Evolutionary conservation across 2,113 vertebrate species (phyloP).

Genomic region (Columbina picui): DNA sequence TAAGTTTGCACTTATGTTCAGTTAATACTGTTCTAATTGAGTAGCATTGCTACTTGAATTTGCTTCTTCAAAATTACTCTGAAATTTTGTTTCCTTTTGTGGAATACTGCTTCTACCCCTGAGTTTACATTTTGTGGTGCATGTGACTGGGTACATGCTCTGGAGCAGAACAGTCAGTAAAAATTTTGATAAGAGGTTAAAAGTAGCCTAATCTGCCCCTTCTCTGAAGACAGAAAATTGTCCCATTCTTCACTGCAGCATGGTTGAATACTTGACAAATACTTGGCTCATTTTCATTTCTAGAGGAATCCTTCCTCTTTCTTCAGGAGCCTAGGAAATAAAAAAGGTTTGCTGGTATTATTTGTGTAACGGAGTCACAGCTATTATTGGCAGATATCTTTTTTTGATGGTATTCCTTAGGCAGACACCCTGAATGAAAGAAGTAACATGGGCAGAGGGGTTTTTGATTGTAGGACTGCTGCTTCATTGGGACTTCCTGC

Average conservation of each 20-base stretch:
- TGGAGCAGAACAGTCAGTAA: background rate
- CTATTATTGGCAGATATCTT: background rate
- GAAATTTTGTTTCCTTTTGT: background rate
- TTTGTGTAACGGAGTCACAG: background rate
- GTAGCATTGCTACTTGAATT: background rate
- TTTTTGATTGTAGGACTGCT: background rate
- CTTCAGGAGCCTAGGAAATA: background rate
- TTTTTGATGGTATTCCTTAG: background rate
- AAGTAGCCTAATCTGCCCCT: background rate
- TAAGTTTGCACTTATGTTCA: background rate
- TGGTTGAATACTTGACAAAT: background rate
- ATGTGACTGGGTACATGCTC: background rate
- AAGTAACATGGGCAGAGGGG: background rate
- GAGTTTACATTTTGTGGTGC: background rate
- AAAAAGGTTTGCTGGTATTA: background rate
- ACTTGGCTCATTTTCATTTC: background rate
- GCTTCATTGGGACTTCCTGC: background rate
- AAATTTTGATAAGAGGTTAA: background rate
- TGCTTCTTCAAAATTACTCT: background rate
- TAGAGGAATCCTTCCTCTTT: background rate
- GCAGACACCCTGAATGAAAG: background rate
- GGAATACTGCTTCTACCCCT: background rate
- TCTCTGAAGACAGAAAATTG: background rate
- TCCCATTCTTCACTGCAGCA: background rate
- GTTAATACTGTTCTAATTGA: background rate